Base-by-base conservation (phyloP, 2,888 invertebrate genomes). In the Craniophora ligustri region DNA sequence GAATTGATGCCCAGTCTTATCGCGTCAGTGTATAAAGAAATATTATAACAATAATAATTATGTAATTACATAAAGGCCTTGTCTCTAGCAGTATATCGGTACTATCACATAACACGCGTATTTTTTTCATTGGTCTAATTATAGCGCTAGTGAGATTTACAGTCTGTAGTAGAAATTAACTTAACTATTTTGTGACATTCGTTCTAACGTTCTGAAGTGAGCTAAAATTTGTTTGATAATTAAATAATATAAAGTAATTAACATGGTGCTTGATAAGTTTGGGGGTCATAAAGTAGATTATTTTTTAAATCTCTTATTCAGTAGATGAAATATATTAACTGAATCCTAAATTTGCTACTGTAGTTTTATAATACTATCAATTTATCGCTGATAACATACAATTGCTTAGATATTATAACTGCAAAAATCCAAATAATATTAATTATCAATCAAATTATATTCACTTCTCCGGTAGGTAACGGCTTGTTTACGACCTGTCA, bases 21-120 rank as follows among this genome's bases (percentile, higher is more conserved):
- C 32, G 10, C 34, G 18, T 26, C 35, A 23, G 4, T n/a, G 2
- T 40, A 32, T 2, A 45, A 56, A 70, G 55, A 51, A 60, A 45
- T 60, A 56, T 46, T 50, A 46, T 15, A 51, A 50, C 54, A 51
- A 66, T 42, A 68, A 55, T 45, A 70, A 61, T 63, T 79, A n/a
- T 81, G 80, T 76, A 78, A 49, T 34, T 30, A 76, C 71, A 72
- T 56, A 62, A 86, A 86, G 85, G 86, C 83, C 78, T 79, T 67
- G 53, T 68, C 67, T 62, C 68, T 72, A 82, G 76, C 76, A 74
- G 73, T 76, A 75, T 75, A 74, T 73, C 63, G 50, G 67, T 53
- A 62, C 58, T 66, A 54, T 71, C 67, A 72, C 68, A 75, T 21
- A 35, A 47, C 14, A 41, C 32, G 41, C 11, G 14, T 34, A 11